Percentiles rank a stretch among this genome's conserved stretches.
Evolutionary conservation across 2,888 invertebrate species (phyloP).

Genomic region (Drosophila leonis): DNA sequence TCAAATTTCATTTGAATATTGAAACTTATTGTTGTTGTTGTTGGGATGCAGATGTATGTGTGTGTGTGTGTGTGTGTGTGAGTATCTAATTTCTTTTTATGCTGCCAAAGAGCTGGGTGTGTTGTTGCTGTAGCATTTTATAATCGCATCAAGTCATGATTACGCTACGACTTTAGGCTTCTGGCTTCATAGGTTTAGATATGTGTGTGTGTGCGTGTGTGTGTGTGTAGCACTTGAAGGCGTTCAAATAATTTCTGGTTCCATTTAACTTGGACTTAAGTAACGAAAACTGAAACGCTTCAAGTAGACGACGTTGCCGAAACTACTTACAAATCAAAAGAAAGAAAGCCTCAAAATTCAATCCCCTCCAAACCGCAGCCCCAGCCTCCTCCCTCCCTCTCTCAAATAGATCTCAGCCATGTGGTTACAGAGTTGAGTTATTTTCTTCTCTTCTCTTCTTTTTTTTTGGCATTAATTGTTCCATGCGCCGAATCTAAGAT

Average conservation of each 20-base stretch:
- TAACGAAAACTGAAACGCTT: slow-evolving; percentile 73
- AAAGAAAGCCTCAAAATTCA: slow-evolving; percentile 71
- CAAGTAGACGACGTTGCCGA: slow-evolving; percentile 61
- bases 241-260: slow-evolving; percentile 81
- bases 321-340: slow-evolving; percentile 62
- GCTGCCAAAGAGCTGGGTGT: slow-evolving; percentile 60
- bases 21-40: slow-evolving; percentile 58
- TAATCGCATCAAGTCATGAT: slow-evolving; percentile 82
- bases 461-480: slow-evolving; percentile 78
- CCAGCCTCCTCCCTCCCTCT: not conserved
- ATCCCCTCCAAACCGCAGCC: slow-evolving; percentile 11
- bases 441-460: slow-evolving; percentile 40
- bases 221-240: slow-evolving; percentile 73
- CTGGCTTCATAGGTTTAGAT: slow-evolving; percentile 16
- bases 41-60: slow-evolving; percentile 22
- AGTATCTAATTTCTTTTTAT: slow-evolving; percentile 77
- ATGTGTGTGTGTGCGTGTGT: slow-evolving; percentile 2
- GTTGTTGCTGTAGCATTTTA: slow-evolving; percentile 61
- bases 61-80: slow-evolving; percentile 38
- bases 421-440: slow-evolving; percentile 58
- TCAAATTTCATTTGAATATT: slow-evolving; percentile 73
- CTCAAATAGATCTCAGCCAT: slow-evolving; percentile 24
- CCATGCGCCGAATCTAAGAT: slow-evolving; percentile 79
- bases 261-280: slow-evolving; percentile 79
- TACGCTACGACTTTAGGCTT: slow-evolving; percentile 67